phyloP scores from a whole-genome alignment of 2,797 vertebrate genomes.

The Tinamus major region DNA sequence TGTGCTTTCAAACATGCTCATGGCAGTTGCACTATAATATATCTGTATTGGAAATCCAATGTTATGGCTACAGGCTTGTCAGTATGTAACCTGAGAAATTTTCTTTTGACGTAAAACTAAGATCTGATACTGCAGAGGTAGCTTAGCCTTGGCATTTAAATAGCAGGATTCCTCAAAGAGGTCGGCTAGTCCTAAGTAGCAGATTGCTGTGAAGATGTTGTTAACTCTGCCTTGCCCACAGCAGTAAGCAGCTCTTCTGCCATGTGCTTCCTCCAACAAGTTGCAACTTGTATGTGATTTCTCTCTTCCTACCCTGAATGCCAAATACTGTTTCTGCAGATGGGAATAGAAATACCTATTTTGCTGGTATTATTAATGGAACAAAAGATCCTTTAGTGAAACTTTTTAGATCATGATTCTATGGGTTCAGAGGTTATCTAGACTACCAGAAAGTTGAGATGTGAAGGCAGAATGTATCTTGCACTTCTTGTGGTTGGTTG shows the following conservation, averaged over 20 bases:
- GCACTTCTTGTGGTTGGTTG: no score
- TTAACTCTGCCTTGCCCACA: not conserved
- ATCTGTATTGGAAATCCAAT: not conserved
- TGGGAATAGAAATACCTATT: not conserved
- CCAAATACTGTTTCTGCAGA: not conserved
- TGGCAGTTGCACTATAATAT: not conserved
- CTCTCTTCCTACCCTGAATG: not conserved
- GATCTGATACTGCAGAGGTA: not conserved
- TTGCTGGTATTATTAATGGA: not conserved
- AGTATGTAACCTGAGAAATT: not conserved
- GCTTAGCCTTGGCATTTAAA: not conserved
- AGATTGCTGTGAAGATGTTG: not conserved
- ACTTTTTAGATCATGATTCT: no score
- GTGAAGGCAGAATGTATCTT: no score
- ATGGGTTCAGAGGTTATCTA: no score
- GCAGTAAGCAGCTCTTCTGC: not conserved
- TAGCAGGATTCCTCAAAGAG: not conserved
- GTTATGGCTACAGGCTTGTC: not conserved
- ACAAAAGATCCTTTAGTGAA: no score
- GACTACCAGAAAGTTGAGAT: no score
- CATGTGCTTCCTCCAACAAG: not conserved
- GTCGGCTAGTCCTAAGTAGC: not conserved
- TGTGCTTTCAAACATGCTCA: not conserved
- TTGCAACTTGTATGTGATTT: not conserved
- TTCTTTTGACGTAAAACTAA: not conserved